Evolutionary conservation across 2,888 invertebrate species (phyloP), one percentile per base, ranked within the genome.

Genomic region (Mellilla xanthometata): DNA sequence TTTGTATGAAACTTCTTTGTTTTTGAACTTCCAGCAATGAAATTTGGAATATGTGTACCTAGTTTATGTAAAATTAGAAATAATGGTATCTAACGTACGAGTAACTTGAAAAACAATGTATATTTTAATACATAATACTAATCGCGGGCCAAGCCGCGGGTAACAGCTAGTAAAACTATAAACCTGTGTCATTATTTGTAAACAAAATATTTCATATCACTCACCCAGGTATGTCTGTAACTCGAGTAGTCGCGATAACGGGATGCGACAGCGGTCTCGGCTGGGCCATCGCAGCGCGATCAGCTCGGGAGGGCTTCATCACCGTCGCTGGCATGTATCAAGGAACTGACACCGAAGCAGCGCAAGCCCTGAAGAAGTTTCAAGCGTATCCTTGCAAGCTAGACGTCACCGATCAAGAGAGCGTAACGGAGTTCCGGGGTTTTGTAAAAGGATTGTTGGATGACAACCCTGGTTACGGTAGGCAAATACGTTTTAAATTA

Each of bases 211-310:
- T n/a, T n/a, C n/a, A n/a, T n/a, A n/a, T n/a, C n/a, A n/a, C n/a
- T n/a, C n/a, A n/a, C 6, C 15, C 15, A 19, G 15, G 15, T 4
- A 53, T 83, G 81, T 61, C 74, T 2, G 56, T 76, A 34, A 79
- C 62, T 7, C 68, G 80, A 43, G 90, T 94, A 2, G 86, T 94
- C 26, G 90, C 95, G 10, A 93, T 97, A 56, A 95, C 95, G 4
- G 97, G 97, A 28, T 97, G 97, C 72, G 96, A 97, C 79, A 94
- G 95, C 44, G 97, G 97, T 2, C 89, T 97, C 9, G 97, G 97
- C 41, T 95, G 92, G 80, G 93, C 93, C 1, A 72, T 94, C 33
- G 94, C 94, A 0, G 88, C 93, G 12, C 90, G 93, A 55, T 80
- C 92, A 4, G 90, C 90, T 4, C 81, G 91, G 3, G 84, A 92